phyloP scores from a whole-genome alignment of 2,888 invertebrate species.

The Cordilura impudica region DNA sequence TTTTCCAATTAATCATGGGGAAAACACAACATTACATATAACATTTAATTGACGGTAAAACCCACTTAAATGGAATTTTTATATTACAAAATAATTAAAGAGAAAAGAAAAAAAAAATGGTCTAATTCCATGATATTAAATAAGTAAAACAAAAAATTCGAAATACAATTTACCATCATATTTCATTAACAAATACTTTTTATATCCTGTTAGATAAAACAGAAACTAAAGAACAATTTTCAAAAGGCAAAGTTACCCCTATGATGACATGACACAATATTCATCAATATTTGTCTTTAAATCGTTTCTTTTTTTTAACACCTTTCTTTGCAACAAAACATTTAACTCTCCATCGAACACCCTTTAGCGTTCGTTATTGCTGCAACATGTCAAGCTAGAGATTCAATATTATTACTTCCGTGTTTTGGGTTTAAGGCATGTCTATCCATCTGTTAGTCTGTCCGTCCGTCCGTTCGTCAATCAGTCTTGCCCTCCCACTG shows the following conservation, averaged over 20 bases:
- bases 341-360: not conserved
- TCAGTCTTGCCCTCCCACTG: not conserved
- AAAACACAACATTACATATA: not conserved
- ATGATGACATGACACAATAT: not conserved
- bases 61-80: not conserved
- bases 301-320: not conserved
- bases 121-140: not conserved
- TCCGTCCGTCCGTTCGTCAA: not conserved
- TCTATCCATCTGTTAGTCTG: not conserved
- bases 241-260: conserved; percentile 1
- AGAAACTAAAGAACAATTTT: not conserved
- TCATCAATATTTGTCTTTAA: conserved; percentile 10
- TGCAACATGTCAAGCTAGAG: not conserved
- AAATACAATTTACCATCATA: not conserved
- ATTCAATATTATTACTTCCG: conserved; percentile 8
- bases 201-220: not conserved
- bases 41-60: not conserved
- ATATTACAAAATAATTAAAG: not conserved
- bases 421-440: not conserved
- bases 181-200: not conserved
- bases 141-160: not conserved
- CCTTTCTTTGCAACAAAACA: not conserved
- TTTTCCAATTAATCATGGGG: not conserved
- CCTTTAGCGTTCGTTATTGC: not conserved
- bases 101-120: not conserved